Percentiles rank a stretch among this genome's conserved stretches.
Evolutionary conservation across 1,140 invertebrate genomes (phyloP).

Genomic region (Aphis craccivora): DNA sequence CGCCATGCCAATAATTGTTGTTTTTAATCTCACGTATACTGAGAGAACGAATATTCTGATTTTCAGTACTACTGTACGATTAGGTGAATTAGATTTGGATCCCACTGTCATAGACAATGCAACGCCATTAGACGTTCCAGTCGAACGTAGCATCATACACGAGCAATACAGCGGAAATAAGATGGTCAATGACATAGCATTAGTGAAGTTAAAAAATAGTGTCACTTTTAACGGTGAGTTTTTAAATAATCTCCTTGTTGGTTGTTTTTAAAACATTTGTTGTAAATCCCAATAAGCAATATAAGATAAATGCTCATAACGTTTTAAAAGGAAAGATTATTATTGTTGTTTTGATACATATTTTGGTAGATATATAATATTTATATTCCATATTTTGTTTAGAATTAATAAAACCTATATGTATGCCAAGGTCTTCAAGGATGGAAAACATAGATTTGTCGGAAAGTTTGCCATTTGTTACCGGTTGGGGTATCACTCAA

Average conservation of each 20-base stretch:
- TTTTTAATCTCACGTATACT: background rate
- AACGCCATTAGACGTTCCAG: slow-evolving; percentile 63
- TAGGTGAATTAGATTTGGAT: slow-evolving; percentile 65
- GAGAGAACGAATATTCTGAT: background rate
- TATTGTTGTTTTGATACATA: background rate
- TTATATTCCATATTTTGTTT: background rate
- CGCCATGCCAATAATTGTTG: background rate
- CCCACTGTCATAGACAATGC: slow-evolving; percentile 63
- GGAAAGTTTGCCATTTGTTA: background rate
- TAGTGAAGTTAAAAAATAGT: slow-evolving; percentile 59
- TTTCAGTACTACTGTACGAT: slow-evolving; percentile 59
- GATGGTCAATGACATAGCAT: slow-evolving; percentile 66
- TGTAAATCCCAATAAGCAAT: too few species aligned
- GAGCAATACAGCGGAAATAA: slow-evolving; percentile 62
- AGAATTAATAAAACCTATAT: background rate
- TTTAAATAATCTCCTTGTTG: background rate
- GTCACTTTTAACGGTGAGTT: slow-evolving; percentile 34
- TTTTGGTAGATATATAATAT: background rate
- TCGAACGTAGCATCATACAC: slow-evolving; percentile 63
- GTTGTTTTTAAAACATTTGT: too few species aligned
- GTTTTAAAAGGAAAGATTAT: background rate
- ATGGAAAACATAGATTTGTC: background rate
- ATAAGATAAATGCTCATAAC: background rate
- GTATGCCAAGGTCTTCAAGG: background rate
- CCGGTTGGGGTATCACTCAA: background rate